Evolutionary conservation across 2,888 invertebrate genomes (phyloP), one percentile per base, ranked within the genome.

Genomic region (Argyra leucocephala): DNA sequence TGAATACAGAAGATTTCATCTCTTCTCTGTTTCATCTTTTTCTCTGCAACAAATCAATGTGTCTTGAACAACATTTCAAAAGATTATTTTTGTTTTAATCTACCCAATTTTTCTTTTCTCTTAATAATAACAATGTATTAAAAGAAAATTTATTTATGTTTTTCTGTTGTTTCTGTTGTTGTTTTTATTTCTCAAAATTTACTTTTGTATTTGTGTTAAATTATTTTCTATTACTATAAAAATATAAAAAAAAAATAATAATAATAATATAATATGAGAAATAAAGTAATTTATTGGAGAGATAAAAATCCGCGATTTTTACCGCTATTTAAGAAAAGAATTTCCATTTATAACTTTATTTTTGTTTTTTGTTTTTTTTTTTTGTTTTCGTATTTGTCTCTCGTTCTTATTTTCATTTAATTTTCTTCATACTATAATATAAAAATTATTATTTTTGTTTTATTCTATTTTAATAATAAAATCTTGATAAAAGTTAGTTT

Each of bases 241-340:
- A 48, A 3, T 18, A 48, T 5, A 48, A 48, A 48, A 48, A 48
- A 48, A 48, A 48, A 31, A 31, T 4, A 31, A 31, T 10, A 31
- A 31, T 31, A 37, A 9, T 15, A 18, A 48, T 5, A 5, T 48
- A 48, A 48, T 48, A 48, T 48, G 48, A 48, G 48, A 48, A n/a
- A 48, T 48, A 48, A 48, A 48, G 48, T 48, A 48, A 48, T 48
- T 48, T 48, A 48, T 48, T 48, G 48, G n/a, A 48, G 12, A 48
- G 48, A 48, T 48, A 48, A 48, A 48, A 48, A 48, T 48, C 48
- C 48, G 48, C 48, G 48, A 48, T 48, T 48, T 48, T 48, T 48
- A 48, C 48, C 48, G 48, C 48, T 48, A 48, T 48, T 48, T 48
- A 48, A 48, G 48, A 48, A 48, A 48, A 48, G 48, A 48, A 48